Conservation (phyloP, 2,888 invertebrate genomes). For the Eucera pruinosa region DNA sequence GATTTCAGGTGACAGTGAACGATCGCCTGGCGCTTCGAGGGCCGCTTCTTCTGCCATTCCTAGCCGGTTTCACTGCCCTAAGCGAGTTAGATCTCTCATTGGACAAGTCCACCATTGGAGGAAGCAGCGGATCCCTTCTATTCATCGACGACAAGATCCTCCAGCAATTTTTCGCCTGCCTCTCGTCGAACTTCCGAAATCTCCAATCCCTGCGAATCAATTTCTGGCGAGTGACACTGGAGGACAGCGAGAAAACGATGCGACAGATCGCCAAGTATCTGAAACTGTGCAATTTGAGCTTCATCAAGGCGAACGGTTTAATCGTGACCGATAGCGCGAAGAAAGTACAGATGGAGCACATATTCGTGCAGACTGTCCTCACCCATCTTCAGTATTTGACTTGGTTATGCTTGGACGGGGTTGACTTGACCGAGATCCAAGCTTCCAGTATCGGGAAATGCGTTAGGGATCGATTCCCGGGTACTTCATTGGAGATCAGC, state of each 20-base stretch:
- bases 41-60: conserved; percentile 85
- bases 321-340: conserved; percentile 81
- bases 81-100: conserved; percentile 85
- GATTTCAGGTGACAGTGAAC: conserved; percentile 83
- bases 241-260: conserved; percentile 82
- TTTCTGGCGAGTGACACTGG: conserved; percentile 81
- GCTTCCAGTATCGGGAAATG: conserved; percentile 81
- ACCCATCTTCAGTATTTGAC: conserved; percentile 81
- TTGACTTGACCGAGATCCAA: conserved; percentile 80
- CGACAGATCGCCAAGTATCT: conserved; percentile 80
- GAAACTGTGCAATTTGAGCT: conserved; percentile 82
- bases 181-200: conserved; percentile 84
- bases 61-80: conserved; percentile 85
- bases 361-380: conserved; percentile 80
- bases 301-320: conserved; percentile 81
- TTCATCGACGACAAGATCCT: conserved; percentile 85
- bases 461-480: conserved; percentile 82
- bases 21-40: conserved; percentile 85
- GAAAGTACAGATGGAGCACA: conserved; percentile 81
- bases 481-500: conserved; percentile 80
- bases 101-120: conserved; percentile 84
- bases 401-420: conserved; percentile 82
- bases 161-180: conserved; percentile 84
- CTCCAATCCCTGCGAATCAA: conserved; percentile 82
- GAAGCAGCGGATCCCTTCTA: conserved; percentile 77